Percentiles rank a stretch among this genome's conserved stretches.
These are phyloP conservation scores for Danionella cerebrum DNA, from an alignment of 2,113 vertebrate genomes.

Conservation along the genomic window DNA sequence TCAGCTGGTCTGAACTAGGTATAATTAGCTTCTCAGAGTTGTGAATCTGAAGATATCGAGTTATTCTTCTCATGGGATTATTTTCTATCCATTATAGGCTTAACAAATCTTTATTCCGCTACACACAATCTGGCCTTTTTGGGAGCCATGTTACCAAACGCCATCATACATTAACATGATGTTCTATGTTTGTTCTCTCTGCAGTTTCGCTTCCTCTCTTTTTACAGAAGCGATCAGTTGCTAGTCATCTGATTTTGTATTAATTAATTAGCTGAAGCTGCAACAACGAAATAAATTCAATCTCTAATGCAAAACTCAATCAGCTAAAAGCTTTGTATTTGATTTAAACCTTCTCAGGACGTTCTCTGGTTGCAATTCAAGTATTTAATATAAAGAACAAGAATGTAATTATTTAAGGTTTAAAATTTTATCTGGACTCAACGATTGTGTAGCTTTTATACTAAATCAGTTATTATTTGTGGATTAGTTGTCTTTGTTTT, in stretches of 20 bases:
- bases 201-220: not conserved
- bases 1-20: constrained; percentile 34
- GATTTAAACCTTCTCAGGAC: not conserved
- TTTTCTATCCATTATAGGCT: no score
- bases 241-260: not conserved
- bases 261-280: not conserved
- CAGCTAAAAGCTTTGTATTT: not conserved
- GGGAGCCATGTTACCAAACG: no score
- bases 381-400: not conserved
- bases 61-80: no score
- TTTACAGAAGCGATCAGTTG: not conserved
- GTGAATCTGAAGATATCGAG: no score
- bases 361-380: not conserved
- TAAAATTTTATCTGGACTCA: no score
- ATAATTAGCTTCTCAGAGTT: not conserved
- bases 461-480: not conserved
- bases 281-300: not conserved
- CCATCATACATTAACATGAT: no score
- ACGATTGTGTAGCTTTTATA: not conserved
- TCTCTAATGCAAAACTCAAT: not conserved
- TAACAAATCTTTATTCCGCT: no score
- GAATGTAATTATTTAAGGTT: no score
- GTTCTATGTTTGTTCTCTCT: no score
- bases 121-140: no score
- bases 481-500: not conserved